These are phyloP conservation scores for Arrhopalites spinosus DNA, from an alignment of 2,888 invertebrate species.

Conservation along the genomic window DNA sequence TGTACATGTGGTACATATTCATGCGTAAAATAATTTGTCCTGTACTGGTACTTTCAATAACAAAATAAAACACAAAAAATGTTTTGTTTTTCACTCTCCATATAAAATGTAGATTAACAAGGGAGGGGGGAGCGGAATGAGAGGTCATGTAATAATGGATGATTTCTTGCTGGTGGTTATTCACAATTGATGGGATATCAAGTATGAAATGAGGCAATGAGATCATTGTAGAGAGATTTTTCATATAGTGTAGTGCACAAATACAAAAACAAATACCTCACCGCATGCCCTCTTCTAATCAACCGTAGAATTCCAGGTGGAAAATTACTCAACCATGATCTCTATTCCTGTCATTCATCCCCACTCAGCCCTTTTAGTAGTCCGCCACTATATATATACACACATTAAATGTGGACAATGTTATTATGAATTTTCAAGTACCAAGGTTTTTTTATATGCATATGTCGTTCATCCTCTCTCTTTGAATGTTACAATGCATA, in stretches of 20 bases:
- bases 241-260: slow-evolving; percentile 19
- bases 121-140: too few relatives aligned
- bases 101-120: too few relatives aligned
- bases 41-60: background rate
- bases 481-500: background rate
- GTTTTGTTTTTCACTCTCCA: too few relatives aligned
- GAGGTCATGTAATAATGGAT: slow-evolving; percentile 10
- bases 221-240: slow-evolving; percentile 25
- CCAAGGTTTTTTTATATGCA: too few relatives aligned
- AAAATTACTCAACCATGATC: slow-evolving; percentile 33
- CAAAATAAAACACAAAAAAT: background rate
- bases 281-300: slow-evolving; percentile 28
- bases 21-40: too few relatives aligned
- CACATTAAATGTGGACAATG: too few relatives aligned
- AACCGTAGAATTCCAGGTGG: slow-evolving; percentile 38
- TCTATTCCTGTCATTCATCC: slow-evolving; percentile 28
- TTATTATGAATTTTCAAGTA: too few relatives aligned
- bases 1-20: too few relatives aligned
- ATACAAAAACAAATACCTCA: slow-evolving; percentile 24
- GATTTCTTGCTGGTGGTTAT: slow-evolving; percentile 26
- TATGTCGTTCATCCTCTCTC: too few relatives aligned
- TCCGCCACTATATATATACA: background rate
- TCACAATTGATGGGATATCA: slow-evolving; percentile 27
- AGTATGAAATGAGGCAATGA: slow-evolving; percentile 34
- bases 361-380: background rate